Conservation (phyloP, 2,113 vertebrate species). For the Varanus salvator region DNA sequence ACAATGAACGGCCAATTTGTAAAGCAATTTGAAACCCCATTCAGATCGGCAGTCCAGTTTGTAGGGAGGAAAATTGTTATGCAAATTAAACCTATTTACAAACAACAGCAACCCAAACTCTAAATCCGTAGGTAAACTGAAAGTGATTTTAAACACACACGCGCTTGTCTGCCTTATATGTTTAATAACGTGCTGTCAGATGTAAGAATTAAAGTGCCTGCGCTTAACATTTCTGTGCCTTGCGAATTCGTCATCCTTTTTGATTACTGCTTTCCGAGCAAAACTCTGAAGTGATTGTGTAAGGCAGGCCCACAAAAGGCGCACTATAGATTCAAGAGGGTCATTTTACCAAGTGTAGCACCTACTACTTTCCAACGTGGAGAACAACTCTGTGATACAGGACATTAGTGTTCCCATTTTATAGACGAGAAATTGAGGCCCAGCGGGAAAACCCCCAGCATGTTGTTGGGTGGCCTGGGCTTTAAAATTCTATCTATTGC, state of each 20-base stretch:
- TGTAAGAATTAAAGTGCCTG: background rate
- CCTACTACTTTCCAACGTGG: background rate
- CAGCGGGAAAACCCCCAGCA: too few relatives aligned
- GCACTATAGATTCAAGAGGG: background rate
- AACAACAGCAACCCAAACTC: background rate
- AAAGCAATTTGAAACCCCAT: slow-evolving; percentile 2
- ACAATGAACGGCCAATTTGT: background rate
- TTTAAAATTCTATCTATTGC: background rate
- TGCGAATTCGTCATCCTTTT: background rate
- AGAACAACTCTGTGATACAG: background rate
- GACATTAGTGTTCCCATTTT: background rate
- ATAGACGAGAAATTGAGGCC: background rate
- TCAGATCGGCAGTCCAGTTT: background rate
- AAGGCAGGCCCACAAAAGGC: background rate
- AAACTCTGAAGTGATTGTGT: background rate
- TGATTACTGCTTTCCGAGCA: background rate
- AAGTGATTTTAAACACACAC: background rate
- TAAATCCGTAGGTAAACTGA: background rate
- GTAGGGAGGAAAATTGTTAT: background rate
- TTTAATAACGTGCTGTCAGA: slow-evolving; percentile 36
- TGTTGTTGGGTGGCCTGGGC: too few relatives aligned
- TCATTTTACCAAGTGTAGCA: background rate
- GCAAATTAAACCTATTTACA: slow-evolving; percentile 6
- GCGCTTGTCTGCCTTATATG: background rate
- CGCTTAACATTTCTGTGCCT: background rate